Conservation (phyloP, 2,113 vertebrate genomes). For the Mionectes macconnelli region DNA sequence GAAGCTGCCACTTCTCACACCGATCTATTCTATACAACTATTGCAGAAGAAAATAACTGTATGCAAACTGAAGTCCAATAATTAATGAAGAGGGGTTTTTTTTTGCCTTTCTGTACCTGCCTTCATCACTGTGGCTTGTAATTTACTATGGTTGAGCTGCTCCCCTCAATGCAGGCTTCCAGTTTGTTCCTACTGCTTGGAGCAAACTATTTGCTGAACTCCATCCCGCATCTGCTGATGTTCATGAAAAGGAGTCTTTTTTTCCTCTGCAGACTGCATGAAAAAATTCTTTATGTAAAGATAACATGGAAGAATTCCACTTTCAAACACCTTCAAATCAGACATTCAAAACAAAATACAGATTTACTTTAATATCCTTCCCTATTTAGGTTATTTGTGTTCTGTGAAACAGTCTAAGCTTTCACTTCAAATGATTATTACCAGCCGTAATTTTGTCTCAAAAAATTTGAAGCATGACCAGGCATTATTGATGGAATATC, state of each 20-base stretch:
- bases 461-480: not conserved
- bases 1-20: not conserved
- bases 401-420: slow-evolving; percentile 26
- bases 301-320: slow-evolving; percentile 2
- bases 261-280: not conserved
- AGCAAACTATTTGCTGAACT: not conserved
- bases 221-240: not conserved
- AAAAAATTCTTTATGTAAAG: slow-evolving; percentile 41
- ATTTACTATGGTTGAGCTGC: not conserved
- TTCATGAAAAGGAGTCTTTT: not conserved
- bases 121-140: not conserved
- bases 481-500: not conserved
- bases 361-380: slow-evolving; percentile 30
- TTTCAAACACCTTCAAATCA: slow-evolving; percentile 35
- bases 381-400: slow-evolving; percentile 25
- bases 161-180: not conserved
- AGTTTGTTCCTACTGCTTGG: not conserved
- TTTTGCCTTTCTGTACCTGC: not conserved
- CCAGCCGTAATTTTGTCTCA: not conserved
- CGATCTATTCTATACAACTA: fast-evolving
- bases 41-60: not conserved
- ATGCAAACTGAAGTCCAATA: not conserved
- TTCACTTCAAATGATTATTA: slow-evolving; percentile 32
- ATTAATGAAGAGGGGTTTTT: fast-evolving
- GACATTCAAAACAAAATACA: slow-evolving; percentile 36